A percentile compares a stretch with the other conserved stretches of the same genome.
Evolutionary conservation across 2,888 invertebrate species (phyloP).

Genomic region (Homarus gammarus): DNA sequence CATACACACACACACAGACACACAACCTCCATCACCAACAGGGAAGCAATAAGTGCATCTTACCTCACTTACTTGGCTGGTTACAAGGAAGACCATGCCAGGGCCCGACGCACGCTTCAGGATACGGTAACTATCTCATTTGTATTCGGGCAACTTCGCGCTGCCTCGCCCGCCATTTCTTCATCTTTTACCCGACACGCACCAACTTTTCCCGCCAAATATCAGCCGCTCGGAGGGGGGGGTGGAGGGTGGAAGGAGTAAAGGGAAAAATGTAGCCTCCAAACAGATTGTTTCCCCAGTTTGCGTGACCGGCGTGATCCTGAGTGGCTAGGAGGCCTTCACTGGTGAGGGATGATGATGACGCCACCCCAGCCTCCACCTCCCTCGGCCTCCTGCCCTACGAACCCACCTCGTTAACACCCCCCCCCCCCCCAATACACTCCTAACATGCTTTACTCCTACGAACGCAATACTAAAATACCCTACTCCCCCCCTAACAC

Average conservation of each 20-base stretch:
- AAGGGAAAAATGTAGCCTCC: constrained; percentile 50
- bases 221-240: constrained; percentile 53
- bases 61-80: not conserved
- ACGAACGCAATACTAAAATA: not conserved
- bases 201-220: constrained; percentile 72
- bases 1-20: not conserved
- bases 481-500: not conserved
- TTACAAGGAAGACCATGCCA: constrained; percentile 45
- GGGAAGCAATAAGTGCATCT: too few relatives aligned
- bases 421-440: not conserved
- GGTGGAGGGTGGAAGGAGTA: constrained; percentile 32
- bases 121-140: constrained; percentile 72
- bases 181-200: constrained; percentile 69
- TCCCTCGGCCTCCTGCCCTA: not conserved
- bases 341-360: constrained; percentile 28
- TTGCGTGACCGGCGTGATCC: constrained; percentile 37
- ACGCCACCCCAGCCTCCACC: not conserved
- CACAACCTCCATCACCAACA: constrained; percentile 6
- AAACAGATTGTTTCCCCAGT: constrained; percentile 52
- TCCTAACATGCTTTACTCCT: not conserved
- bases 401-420: not conserved
- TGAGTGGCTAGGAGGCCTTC: not conserved
- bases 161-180: constrained; percentile 69
- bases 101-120: constrained; percentile 54
- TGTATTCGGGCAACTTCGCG: constrained; percentile 72